phyloP scores from a whole-genome alignment of 2,113 vertebrate species.

The Phaethon lepturus region DNA sequence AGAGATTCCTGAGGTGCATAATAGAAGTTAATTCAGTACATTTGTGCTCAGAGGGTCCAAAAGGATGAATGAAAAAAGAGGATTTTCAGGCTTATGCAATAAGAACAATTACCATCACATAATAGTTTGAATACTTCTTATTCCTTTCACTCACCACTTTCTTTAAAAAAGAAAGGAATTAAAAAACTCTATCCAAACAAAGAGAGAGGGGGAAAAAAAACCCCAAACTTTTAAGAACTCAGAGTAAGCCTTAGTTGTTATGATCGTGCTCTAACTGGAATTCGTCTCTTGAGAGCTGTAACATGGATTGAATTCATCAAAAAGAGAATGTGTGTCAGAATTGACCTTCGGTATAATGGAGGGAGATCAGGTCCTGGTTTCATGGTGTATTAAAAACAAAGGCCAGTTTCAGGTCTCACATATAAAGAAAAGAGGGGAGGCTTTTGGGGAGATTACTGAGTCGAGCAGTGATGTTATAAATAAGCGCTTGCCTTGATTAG shows the following conservation, averaged over 20 bases:
- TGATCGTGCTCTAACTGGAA: neutral
- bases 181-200: neutral
- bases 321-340: slow-evolving; percentile 28
- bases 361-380: slow-evolving; percentile 25
- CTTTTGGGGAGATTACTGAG: neutral
- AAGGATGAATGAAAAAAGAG: neutral
- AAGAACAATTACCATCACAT: slow-evolving; percentile 3
- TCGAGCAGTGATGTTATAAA: slow-evolving; percentile 13
- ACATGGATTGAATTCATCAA: neutral
- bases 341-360: neutral
- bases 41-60: slow-evolving; percentile 20
- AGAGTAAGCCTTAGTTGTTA: neutral
- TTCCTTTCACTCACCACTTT: neutral
- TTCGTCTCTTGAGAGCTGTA: neutral
- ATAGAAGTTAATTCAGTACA: slow-evolving; percentile 40
- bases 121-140: neutral
- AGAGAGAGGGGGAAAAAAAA: neutral
- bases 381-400: slow-evolving; percentile 34
- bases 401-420: slow-evolving; percentile 31
- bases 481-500: neutral
- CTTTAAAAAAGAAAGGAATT: neutral
- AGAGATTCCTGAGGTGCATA: slow-evolving; percentile 34
- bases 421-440: neutral
- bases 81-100: slow-evolving; percentile 54
- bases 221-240: neutral